Evolutionary conservation across 2,113 vertebrate genomes (phyloP), one percentile per base, ranked within the genome.

Genomic region (Epinephelus moara): DNA sequence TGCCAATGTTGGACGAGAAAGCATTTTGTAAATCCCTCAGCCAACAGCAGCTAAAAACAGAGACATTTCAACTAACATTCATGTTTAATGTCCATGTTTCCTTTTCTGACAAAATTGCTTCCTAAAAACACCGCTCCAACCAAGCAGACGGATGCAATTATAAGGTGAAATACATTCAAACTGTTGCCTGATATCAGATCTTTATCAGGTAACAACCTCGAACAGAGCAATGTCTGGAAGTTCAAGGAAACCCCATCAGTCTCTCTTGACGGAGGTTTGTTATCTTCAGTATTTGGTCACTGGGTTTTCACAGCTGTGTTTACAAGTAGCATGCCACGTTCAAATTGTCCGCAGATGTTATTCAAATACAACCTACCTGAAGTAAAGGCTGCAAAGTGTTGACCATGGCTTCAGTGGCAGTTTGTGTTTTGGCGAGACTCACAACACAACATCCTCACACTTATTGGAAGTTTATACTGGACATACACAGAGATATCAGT

Each of bases 291-390:
- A 68, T 66, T 82, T 47, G 75, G 78, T 78, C 82, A 70, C 76
- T 93, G 72, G 70, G 45, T 71, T 79, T 8, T 67, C 81, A 69
- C 90, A 94, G 91, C 93, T 94, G 93, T 91, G 83, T 89, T 94
- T 92, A 93, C 84, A 79, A 78, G 81, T 62, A 78, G 85, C 87
- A 57, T 49, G 72, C 47, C 77, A 74, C 18, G 30, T 78, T 86
- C 55, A 88, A 87, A 94, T 92, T 87, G 78, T 75, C 76, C n/a
- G 12, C 92, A 95, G 87, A 93, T 95, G 94, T 80, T 84, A 71
- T 76, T 64, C 30, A 62, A 70, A 77, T 12, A 7, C 27, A 72
- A 74, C 64, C 49, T 72, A 80, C 75, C 68, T 68, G 60, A 88
- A 68, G 61, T 42, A 63, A 87, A 71, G 45, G 52, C 30, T 75